Evolutionary conservation across 2,113 vertebrate species (phyloP), one percentile per base, ranked within the genome.

Genomic region (Centropus bengalensis): DNA sequence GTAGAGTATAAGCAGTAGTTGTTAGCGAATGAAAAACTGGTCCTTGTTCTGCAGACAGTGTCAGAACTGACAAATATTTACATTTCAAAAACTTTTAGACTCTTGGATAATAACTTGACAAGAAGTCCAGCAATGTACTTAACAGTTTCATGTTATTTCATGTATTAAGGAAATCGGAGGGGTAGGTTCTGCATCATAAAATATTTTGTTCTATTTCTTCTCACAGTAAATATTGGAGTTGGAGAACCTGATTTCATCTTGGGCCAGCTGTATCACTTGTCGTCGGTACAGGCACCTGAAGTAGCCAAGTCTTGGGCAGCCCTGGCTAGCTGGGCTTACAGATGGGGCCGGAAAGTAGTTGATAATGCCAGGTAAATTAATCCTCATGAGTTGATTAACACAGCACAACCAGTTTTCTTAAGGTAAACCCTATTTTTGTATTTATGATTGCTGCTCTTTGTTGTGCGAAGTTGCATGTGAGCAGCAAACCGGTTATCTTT

Each of bases 301-400:
- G 98, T 99, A 73, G 99, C 99, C 66, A 99, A 99, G 96, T 99
- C 99, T 42, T 99, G 99, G 99, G 99, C 99, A 27, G 98, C 99
- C 11, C 94, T 99, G 89, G 99, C 99, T 87, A 99, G 99, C 94
- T 99, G 99, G 99, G 98, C 99, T 17, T 99, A 99, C 40, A 98
- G 99, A 95, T 99, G 99, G 99, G 99, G 99, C 88, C 97, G 99
- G 91, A 99, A 99, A 89, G 99, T 99, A 56, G 99, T 99, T 45
- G 99, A 99, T 92, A 99, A 99, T 90, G 99, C 99, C 88, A 99
- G 99, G 99, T 99, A 91, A 95, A 97, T 97, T 42, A 51, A 76
- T 81, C 55, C 45, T 51, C 27, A 47, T 58, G 5, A 70, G 60
- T 74, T 26, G 44, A 71, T 75, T 33, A 47, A 8, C 64, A 23